Conservation (phyloP, 1,140 invertebrate genomes). For the Cryptotermes secundus region DNA sequence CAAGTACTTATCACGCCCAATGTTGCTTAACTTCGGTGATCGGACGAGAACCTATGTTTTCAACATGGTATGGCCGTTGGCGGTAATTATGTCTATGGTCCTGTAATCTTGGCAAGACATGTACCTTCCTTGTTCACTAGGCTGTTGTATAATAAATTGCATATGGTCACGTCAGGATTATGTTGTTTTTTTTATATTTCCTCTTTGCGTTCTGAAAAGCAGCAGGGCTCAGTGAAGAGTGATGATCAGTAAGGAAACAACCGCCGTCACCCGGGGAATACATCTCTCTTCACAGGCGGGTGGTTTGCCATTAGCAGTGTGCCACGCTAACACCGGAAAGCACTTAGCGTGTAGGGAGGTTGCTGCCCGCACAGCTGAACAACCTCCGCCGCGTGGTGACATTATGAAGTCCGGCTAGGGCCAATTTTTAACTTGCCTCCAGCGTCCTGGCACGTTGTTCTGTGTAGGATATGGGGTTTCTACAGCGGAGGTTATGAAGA, state of each 20-base stretch:
- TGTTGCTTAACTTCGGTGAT: too few relatives aligned
- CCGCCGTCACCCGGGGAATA: background rate
- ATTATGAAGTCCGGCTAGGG: too few relatives aligned
- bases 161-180: background rate
- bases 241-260: background rate
- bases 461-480: too few relatives aligned
- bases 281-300: background rate
- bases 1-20: too few relatives aligned
- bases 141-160: background rate
- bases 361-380: background rate
- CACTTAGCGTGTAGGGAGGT: background rate
- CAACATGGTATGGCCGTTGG: too few relatives aligned
- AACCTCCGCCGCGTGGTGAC: background rate
- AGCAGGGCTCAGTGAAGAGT: background rate
- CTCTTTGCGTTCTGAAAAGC: background rate
- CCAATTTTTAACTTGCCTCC: too few relatives aligned
- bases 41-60: too few relatives aligned
- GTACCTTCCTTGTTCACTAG: too few relatives aligned
- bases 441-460: too few relatives aligned
- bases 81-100: background rate
- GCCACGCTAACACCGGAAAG: background rate
- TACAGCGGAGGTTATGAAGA: too few relatives aligned
- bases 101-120: background rate
- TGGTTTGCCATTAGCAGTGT: background rate
- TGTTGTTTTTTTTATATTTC: background rate